These are phyloP conservation scores for Echinometra lucunter DNA, from an alignment of 53 echinoderm and acorn worm species.

Conservation along the genomic window DNA sequence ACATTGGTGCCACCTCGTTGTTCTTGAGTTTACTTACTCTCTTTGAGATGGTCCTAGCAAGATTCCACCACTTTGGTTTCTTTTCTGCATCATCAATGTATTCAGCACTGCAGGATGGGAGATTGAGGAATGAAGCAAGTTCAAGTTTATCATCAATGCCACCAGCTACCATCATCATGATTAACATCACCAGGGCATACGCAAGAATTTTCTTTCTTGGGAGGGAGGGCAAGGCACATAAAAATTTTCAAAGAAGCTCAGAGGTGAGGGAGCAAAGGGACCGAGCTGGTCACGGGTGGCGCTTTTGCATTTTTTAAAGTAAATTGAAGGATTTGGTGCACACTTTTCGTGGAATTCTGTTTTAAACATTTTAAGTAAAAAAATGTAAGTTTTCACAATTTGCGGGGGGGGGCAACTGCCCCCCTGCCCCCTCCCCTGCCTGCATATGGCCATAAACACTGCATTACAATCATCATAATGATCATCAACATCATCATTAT, in stretches of 20 bases:
- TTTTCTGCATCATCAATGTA: constrained; percentile 73
- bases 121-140: not conserved
- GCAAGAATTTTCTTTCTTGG: too few species aligned
- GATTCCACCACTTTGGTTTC: constrained; percentile 78
- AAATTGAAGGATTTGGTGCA: too few species aligned
- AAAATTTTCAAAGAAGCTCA: too few species aligned
- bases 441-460: not conserved
- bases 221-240: too few species aligned
- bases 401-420: too few species aligned
- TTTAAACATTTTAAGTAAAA: too few species aligned
- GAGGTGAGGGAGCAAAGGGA: too few species aligned
- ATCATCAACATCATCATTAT: not conserved
- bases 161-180: not conserved
- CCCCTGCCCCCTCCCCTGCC: not conserved
- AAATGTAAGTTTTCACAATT: too few species aligned
- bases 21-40: constrained; percentile 75
- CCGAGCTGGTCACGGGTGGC: too few species aligned
- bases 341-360: too few species aligned
- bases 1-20: constrained; percentile 80
- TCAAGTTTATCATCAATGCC: not conserved
- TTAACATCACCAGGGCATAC: not conserved
- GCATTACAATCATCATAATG: not conserved
- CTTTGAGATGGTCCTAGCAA: constrained; percentile 82
- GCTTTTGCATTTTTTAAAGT: too few species aligned
- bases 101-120: constrained; percentile 75